Base-by-base conservation (phyloP, 2,113 vertebrate genomes). In the Phainopepla nitens region DNA sequence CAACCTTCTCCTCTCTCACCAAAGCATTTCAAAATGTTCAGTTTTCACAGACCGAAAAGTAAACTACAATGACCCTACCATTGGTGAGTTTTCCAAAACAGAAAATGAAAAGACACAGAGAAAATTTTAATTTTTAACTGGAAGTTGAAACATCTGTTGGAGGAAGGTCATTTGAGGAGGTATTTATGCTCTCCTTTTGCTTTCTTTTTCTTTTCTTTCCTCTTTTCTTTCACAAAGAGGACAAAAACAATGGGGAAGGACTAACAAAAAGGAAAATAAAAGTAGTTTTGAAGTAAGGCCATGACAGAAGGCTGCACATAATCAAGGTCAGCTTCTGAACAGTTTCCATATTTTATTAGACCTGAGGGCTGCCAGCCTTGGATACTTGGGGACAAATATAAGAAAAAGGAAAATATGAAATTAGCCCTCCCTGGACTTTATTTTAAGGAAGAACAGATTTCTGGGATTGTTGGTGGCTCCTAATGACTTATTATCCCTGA, bases 121-220 rank as follows among this genome's bases (percentile, higher is more conserved):
- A 20, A 53, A 27, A 1, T 36, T 72, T 33, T 39, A 4, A 16
- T 77, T 69, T 81, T 77, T 5, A 41, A 61, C 42, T 20, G 22
- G 28, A 87, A 44, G 11, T 3, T 71, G 25, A 81, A 33, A 28
- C 49, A 2, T 20, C 22, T 60, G 35, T 51, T 54, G 22, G 78
- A 65, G 19, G 3, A 36, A 24, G 9, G 15, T 56, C 0, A 0
- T 57, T 57, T 56, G 9, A 10, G 18, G 33, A 77, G 8, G 7
- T 12, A 20, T 51, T 85, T 51, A 12, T 27, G 7, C 6, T 72
- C 4, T 45, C 5, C 0, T 66, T 78, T 76, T 29, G 1, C 8
- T 60, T 84, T 41, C 2, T 41, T 44, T 50, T 22, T 28, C 6
- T 33, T 47, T 41, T 16, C 9, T 27, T 31, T 71, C 3, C 15